phyloP scores from a whole-genome alignment of 2,888 invertebrate genomes.

The Scrobipalpa atriplicella region DNA sequence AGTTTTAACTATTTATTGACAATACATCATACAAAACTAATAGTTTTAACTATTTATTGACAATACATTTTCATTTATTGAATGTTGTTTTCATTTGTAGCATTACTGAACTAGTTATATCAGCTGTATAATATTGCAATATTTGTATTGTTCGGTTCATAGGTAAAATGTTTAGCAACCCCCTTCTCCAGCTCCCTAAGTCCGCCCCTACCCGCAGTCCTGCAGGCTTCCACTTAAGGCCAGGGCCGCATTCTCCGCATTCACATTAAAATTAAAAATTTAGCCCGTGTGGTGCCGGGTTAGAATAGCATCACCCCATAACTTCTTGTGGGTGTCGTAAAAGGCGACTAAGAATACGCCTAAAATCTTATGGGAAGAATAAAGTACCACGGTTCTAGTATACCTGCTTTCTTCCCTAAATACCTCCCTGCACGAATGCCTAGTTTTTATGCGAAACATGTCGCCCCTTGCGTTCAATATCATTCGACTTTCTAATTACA shows the following conservation, averaged over 20 bases:
- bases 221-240: slow-evolving; percentile 21
- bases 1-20: background rate
- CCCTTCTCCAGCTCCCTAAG: background rate
- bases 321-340: too few species aligned
- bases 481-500: slow-evolving; percentile 31
- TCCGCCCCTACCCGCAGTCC: slow-evolving; percentile 10
- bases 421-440: slow-evolving; percentile 17
- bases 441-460: slow-evolving; percentile 30
- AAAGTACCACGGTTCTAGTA: background rate
- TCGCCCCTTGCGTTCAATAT: slow-evolving; percentile 21
- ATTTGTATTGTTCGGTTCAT: background rate
- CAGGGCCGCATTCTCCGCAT: slow-evolving; percentile 33
- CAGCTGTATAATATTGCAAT: too few species aligned
- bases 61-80: background rate
- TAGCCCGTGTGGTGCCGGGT: too few species aligned
- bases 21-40: too few species aligned
- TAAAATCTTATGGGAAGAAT: too few species aligned
- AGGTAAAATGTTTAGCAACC: background rate
- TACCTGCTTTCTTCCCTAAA: background rate
- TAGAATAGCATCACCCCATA: too few species aligned
- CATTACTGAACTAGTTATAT: too few species aligned
- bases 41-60: background rate
- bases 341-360: too few species aligned
- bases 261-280: too few species aligned
- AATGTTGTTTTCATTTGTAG: too few species aligned